phyloP scores from a whole-genome alignment of 2,113 vertebrate species.

The Tetraodon nigroviridis region DNA sequence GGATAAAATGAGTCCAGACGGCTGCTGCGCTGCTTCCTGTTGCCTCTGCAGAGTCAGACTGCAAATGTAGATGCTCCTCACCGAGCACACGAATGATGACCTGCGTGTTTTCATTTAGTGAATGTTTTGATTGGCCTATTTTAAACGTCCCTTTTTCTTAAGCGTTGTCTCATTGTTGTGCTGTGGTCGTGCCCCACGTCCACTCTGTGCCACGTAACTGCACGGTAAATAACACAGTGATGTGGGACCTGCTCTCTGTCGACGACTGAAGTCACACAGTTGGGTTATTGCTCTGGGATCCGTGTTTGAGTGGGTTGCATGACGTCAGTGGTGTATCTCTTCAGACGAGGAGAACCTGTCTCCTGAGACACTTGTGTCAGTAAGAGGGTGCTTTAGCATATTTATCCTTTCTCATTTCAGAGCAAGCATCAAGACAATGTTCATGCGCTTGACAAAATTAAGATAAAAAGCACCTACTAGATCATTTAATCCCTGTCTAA shows the following conservation, averaged over 20 bases:
- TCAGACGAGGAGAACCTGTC: conserved; percentile 9
- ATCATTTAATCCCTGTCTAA: conserved; percentile 5
- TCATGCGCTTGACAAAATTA: no score
- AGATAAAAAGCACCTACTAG: conserved; percentile 13
- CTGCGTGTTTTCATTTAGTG: not conserved
- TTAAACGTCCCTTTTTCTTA: conserved; percentile 16
- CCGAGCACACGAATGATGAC: no score
- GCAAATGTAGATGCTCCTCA: not conserved
- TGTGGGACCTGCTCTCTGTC: conserved; percentile 38
- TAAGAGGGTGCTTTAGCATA: conserved; percentile 6
- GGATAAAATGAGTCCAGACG: conserved; percentile 5
- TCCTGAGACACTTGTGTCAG: conserved; percentile 10
- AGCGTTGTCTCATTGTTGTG: not conserved
- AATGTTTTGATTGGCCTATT: conserved; percentile 11
- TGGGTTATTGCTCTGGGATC: conserved; percentile 36
- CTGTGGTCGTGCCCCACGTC: conserved; percentile 11
- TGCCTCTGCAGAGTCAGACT: not conserved
- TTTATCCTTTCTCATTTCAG: not conserved
- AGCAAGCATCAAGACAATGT: no score
- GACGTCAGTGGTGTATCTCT: conserved; percentile 25
- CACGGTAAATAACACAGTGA: conserved; percentile 29
- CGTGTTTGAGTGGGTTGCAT: conserved; percentile 26
- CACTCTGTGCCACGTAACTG: conserved; percentile 24
- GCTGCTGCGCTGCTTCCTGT: not conserved
- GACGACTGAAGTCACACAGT: conserved; percentile 42